Evolutionary conservation across 2,797 vertebrate genomes (phyloP).

Genomic region (Bradypodion ventrale): DNA sequence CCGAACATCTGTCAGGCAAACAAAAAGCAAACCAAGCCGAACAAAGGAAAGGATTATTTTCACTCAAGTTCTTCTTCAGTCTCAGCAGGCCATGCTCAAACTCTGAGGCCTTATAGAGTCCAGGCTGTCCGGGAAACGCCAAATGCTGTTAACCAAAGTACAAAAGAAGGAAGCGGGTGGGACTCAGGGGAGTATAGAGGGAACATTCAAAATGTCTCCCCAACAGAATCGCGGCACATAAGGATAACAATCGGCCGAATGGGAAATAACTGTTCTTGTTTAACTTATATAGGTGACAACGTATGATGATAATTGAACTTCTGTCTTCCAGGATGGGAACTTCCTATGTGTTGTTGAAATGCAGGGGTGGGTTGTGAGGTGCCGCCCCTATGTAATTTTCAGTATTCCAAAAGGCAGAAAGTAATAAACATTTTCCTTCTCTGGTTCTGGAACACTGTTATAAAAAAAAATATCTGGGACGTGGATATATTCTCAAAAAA

Average conservation of each 20-base stretch:
- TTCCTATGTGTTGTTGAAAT: not conserved
- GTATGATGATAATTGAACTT: not conserved
- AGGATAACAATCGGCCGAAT: conserved; percentile 33
- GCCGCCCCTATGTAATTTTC: not conserved
- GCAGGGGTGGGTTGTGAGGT: too few species aligned
- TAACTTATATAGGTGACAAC: not conserved
- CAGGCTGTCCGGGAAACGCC: conserved; percentile 70
- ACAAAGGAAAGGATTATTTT: conserved; percentile 80
- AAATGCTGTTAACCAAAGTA: conserved; percentile 69
- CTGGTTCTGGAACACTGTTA: not conserved
- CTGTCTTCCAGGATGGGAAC: not conserved
- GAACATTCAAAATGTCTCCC: conserved; percentile 59
- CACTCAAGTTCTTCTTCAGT: conserved; percentile 77
- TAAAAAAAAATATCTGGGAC: not conserved
- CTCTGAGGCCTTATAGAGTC: conserved; percentile 72
- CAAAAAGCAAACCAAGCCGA: conserved; percentile 74
- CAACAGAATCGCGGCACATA: accelerated
- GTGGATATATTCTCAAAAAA: not conserved
- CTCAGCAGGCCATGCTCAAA: conserved; percentile 76
- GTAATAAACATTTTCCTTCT: not conserved
- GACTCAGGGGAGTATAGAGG: conserved; percentile 29
- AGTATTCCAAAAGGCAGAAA: not conserved
- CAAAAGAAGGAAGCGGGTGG: conserved; percentile 57
- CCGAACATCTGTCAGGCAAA: conserved; percentile 76
- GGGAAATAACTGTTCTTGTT: not conserved